Evolutionary conservation across 1,140 invertebrate genomes (phyloP).

Genomic region (Archegozetes longisetosus): DNA sequence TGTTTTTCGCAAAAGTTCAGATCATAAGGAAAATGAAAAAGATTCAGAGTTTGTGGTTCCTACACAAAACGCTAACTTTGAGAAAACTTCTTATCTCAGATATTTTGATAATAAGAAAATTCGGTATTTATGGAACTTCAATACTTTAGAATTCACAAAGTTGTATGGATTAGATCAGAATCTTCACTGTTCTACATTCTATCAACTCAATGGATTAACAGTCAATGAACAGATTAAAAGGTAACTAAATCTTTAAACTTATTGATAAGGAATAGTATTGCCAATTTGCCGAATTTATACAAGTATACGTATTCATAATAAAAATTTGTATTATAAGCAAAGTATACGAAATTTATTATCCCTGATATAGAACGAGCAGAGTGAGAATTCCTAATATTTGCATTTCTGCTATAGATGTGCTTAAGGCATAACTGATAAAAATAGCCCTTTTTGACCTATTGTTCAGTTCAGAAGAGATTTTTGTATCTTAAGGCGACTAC

Average conservation of each 20-base stretch:
- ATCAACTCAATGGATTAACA: slow-evolving; percentile 38
- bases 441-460: too few relatives aligned
- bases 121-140: slow-evolving; percentile 52
- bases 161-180: slow-evolving; percentile 50
- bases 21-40: background rate
- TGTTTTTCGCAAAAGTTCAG: background rate
- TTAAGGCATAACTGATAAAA: too few relatives aligned
- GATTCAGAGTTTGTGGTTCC: background rate
- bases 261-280: background rate
- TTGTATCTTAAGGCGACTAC: too few relatives aligned
- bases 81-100: slow-evolving; percentile 41
- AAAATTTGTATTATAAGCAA: too few relatives aligned
- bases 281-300: too few relatives aligned
- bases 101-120: slow-evolving; percentile 59
- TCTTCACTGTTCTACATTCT: slow-evolving; percentile 43
- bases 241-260: slow-evolving; percentile 27
- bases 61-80: slow-evolving; percentile 1
- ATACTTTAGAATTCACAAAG: slow-evolving; percentile 43
- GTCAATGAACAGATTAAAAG: slow-evolving; percentile 40
- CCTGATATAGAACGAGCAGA: too few relatives aligned
- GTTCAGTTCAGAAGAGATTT: too few relatives aligned
- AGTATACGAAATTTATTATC: too few relatives aligned
- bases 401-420: too few relatives aligned
- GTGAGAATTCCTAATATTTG: too few relatives aligned
- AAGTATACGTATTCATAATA: too few relatives aligned